These are phyloP conservation scores for Morus bassanus DNA, from an alignment of 2,797 vertebrate species.

Conservation along the genomic window DNA sequence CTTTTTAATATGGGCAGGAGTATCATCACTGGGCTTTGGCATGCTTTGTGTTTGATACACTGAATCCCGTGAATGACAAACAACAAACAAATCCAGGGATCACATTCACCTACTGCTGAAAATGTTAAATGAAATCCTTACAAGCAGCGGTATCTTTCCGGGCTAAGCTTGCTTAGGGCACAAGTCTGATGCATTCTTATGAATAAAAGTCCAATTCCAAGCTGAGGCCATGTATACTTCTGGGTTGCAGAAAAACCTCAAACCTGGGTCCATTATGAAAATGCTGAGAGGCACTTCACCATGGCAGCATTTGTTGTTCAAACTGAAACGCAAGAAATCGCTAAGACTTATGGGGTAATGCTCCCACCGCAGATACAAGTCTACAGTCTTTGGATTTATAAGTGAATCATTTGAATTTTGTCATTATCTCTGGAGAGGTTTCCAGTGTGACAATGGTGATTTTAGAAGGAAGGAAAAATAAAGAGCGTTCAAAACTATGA, in stretches of 20 bases:
- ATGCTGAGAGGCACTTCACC: neutral
- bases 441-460: slow-evolving; percentile 1
- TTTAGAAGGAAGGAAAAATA: slow-evolving; percentile 44
- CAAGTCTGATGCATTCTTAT: neutral
- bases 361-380: neutral
- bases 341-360: neutral
- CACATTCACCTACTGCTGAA: neutral
- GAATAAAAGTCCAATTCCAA: neutral
- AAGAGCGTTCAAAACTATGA: slow-evolving; percentile 36
- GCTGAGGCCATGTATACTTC: fast-evolving
- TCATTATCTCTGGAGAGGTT: slow-evolving; percentile 17
- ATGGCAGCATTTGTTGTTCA: neutral
- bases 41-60: neutral
- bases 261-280: fast-evolving
- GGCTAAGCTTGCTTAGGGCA: neutral
- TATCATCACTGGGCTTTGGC: neutral
- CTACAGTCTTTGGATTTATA: slow-evolving; percentile 37
- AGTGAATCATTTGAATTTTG: slow-evolving; percentile 39
- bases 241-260: neutral
- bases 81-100: neutral
- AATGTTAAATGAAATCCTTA: neutral
- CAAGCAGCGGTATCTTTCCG: neutral
- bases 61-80: neutral
- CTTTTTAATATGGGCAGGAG: neutral
- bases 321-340: neutral